Evolutionary conservation across 23 tunicate species (phyloP).

Genomic region (Corella eumyota): DNA sequence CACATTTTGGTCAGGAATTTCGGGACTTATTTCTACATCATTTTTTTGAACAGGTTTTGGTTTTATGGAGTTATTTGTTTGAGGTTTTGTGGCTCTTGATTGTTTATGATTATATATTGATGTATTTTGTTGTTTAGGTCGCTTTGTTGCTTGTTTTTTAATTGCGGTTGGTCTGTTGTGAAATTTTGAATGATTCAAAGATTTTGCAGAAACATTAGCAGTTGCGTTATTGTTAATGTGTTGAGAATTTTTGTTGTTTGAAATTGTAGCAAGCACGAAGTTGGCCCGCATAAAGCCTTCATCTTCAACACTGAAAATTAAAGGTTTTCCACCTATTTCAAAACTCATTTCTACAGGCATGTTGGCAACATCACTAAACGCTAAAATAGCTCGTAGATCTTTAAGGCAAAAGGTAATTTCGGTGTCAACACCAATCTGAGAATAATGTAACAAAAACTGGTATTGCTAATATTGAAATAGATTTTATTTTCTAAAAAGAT

Average conservation of each 20-base stretch:
- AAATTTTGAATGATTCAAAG: too few relatives aligned
- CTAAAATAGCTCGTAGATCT: conserved; percentile 56
- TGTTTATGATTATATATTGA: too few relatives aligned
- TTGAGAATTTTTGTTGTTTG: conserved; percentile 15
- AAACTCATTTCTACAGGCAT: conserved; percentile 36
- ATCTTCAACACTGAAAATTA: conserved; percentile 32
- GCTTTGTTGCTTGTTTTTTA: too few relatives aligned
- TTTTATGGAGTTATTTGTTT: too few relatives aligned
- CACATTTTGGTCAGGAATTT: conserved; percentile 26
- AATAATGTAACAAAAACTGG: background rate
- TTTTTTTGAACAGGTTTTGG: too few relatives aligned
- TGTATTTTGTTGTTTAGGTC: too few relatives aligned
- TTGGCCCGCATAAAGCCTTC: conserved; percentile 36
- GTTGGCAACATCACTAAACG: conserved; percentile 49
- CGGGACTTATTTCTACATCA: conserved; percentile 18
- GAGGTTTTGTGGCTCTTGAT: too few relatives aligned
- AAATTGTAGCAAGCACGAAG: conserved; percentile 74
- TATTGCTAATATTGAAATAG: background rate
- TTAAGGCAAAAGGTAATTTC: conserved; percentile 67
- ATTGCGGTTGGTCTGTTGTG: too few relatives aligned
- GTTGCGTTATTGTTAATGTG: background rate
- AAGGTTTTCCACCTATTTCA: conserved; percentile 73
- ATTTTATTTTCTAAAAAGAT: too few relatives aligned
- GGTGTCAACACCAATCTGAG: conserved; percentile 78
- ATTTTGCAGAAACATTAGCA: background rate